Conservation (phyloP, 2,113 vertebrate genomes). For the Isichthys henryi region DNA sequence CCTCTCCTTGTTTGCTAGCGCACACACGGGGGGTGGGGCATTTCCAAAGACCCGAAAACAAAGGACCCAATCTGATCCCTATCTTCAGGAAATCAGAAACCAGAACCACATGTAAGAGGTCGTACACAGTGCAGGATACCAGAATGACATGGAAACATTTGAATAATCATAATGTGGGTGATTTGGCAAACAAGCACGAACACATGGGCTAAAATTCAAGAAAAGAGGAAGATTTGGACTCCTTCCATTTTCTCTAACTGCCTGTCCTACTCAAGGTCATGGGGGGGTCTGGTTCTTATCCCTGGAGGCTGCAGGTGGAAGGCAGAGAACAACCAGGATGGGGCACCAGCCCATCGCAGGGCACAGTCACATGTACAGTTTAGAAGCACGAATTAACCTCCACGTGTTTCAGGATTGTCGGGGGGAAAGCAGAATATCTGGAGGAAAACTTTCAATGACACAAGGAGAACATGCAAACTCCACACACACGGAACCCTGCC, state of each 20-base stretch:
- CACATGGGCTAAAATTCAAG: background rate
- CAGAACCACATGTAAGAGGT: background rate
- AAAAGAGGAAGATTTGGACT: background rate
- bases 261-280: too few species aligned
- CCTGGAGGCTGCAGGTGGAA: background rate
- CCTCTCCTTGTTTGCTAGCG: background rate
- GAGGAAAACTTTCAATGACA: background rate
- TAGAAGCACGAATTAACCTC: background rate
- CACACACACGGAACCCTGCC: background rate
- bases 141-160: background rate
- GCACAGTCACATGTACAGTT: background rate
- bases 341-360: background rate
- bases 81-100: background rate
- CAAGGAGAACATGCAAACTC: too few species aligned
- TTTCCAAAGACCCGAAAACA: background rate
- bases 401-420: background rate
- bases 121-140: background rate
- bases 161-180: background rate
- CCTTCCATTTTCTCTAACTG: too few species aligned
- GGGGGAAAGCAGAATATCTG: background rate
- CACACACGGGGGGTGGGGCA: background rate
- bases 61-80: background rate
- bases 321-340: background rate
- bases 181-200: background rate
- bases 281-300: too few species aligned